Conservation (phyloP, 2,113 vertebrate genomes). For the Mesembrinibis cayennensis region DNA sequence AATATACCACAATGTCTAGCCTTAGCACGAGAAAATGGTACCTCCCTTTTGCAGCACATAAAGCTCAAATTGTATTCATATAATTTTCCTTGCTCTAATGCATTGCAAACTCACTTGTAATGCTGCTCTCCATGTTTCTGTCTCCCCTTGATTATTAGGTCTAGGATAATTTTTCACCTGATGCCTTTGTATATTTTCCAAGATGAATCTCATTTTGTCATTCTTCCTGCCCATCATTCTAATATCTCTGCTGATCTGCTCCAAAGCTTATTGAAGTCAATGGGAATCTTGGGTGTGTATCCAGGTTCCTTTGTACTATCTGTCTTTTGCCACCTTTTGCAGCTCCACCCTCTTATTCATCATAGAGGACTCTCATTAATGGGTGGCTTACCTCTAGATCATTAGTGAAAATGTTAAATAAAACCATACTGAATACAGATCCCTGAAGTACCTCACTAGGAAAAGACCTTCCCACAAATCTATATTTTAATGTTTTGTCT, state of each 20-base stretch:
- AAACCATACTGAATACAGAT: background rate
- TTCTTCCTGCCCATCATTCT: background rate
- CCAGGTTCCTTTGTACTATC: background rate
- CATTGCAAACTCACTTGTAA: background rate
- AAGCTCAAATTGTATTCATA: background rate
- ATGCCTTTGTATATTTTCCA: background rate
- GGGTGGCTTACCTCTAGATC: background rate
- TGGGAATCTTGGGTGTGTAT: background rate
- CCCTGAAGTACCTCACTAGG: background rate
- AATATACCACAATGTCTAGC: background rate
- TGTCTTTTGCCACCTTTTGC: background rate
- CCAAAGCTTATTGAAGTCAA: background rate
- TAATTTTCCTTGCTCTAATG: background rate
- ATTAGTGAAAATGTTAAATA: background rate
- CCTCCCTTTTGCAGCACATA: background rate
- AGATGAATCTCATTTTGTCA: background rate
- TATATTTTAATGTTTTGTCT: constrained; percentile 22
- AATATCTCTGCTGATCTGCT: background rate
- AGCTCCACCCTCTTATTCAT: background rate
- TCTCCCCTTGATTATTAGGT: background rate
- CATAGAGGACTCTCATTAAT: background rate
- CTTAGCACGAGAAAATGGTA: background rate
- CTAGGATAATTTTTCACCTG: background rate
- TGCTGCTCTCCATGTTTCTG: background rate
- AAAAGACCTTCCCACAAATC: constrained; percentile 3